A percentile compares a stretch with the other conserved stretches of the same genome.
Evolutionary conservation across 2,797 vertebrate species (phyloP).

Genomic region (Adrianichthys oophorus): DNA sequence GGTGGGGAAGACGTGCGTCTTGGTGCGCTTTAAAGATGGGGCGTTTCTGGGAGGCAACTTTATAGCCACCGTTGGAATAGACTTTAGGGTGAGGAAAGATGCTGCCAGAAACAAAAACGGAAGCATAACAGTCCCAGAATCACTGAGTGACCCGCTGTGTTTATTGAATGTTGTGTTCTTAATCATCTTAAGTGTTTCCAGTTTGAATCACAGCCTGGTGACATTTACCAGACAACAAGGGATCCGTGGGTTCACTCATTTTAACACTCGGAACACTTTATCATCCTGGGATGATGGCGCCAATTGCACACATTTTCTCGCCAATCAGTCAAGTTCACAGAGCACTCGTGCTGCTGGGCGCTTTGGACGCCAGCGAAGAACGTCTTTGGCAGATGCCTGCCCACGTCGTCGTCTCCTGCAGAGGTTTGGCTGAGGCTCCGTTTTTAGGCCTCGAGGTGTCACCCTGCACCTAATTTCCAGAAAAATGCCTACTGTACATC

Average conservation of each 20-base stretch:
- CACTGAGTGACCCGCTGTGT: constrained; percentile 8
- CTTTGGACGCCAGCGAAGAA: constrained; percentile 49
- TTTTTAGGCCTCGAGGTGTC: constrained; percentile 43
- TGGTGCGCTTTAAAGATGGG: constrained; percentile 96
- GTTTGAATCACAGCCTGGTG: constrained; percentile 6
- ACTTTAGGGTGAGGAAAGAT: constrained; percentile 94
- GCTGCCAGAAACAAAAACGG: neutral
- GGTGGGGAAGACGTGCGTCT: constrained; percentile 97
- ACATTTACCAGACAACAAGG: constrained; percentile 24
- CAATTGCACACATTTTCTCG: constrained; percentile 50
- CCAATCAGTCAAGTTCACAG: constrained; percentile 57
- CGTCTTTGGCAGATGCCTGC: constrained; percentile 55
- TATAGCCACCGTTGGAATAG: constrained; percentile 99
- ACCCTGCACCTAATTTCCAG: constrained; percentile 23
- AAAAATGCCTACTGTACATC: constrained; percentile 21
- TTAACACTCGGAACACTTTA: constrained; percentile 31
- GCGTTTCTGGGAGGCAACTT: constrained; percentile 96
- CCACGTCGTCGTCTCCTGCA: constrained; percentile 58
- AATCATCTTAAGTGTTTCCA: neutral
- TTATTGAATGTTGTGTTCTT: neutral
- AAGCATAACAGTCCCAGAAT: neutral
- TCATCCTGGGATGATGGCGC: constrained; percentile 31
- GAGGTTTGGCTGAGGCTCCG: constrained; percentile 47
- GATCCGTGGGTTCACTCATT: constrained; percentile 38
- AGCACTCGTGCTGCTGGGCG: constrained; percentile 62